Evolutionary conservation across 2,888 invertebrate genomes (phyloP), one percentile per base, ranked within the genome.

Genomic region (Limnephilus lunatus): DNA sequence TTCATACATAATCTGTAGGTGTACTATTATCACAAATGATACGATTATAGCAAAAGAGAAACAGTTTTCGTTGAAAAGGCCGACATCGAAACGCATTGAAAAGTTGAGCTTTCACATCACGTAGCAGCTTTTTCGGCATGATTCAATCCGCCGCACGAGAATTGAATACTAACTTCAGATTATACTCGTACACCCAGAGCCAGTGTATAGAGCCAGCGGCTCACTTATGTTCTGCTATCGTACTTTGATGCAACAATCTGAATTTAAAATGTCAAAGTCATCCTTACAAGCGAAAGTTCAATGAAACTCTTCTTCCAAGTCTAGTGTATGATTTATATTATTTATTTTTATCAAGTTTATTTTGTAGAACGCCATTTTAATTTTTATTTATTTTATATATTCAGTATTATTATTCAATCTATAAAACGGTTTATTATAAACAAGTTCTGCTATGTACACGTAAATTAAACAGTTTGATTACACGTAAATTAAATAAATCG

Each of bases 71-170:
- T 7, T 7, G 25, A 25, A 19, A 68, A 68, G 9, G 7, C 2
- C 68, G 68, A 68, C 4, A 68, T 9, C 68, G 9, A 68, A 68
- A 68, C 68, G 68, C 68, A 68, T 68, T n/a, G 68, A 68, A 68
- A 68, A 15, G 1, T 68, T 25, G 2, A 44, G 44, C 44, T 86
- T 86, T 86, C 86, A 14, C 25, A 30, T 86, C 86, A 48, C 86
- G 86, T 86, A 48, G n/a, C 11, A 86, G 44, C 39, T 86, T 86
- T 86, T 86, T 86, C 86, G 48, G 30, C 44, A 86, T 86, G 86
- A 44, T 86, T 86, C 86, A 86, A 86, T 44, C 86, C 48, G 39
- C 30, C 30, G n/a, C 3, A 86, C 86, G 48, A 14, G 86, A 39
- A 44, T 30, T 7, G 44, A 39, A 86, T 86, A 86, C 86, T 44